These are phyloP conservation scores for Chelonia mydas DNA, from an alignment of 2,797 vertebrate species.

Conservation along the genomic window DNA sequence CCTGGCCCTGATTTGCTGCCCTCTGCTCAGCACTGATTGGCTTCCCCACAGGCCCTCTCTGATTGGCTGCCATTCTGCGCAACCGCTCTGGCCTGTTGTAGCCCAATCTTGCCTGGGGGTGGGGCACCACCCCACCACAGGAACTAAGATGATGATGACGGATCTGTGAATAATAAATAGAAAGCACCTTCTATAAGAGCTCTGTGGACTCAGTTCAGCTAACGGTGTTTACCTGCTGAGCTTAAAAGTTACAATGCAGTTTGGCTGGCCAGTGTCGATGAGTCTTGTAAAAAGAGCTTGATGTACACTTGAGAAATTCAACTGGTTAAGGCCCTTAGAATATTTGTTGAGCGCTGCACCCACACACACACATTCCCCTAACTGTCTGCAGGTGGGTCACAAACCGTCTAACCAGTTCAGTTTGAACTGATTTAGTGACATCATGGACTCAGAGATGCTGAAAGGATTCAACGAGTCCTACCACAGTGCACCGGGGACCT, in stretches of 20 bases:
- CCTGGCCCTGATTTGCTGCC: no score
- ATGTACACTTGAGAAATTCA: background rate
- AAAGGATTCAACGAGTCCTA: background rate
- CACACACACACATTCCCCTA: background rate
- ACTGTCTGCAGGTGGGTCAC: background rate
- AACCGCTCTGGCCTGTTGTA: no score
- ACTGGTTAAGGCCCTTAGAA: background rate
- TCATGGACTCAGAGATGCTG: background rate
- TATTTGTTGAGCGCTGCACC: background rate
- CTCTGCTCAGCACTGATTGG: no score
- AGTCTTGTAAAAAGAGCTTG: background rate
- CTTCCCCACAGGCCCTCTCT: no score
- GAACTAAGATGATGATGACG: background rate
- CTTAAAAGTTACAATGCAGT: background rate
- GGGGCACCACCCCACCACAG: no score
- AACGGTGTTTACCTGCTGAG: background rate
- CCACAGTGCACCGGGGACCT: background rate
- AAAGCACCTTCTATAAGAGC: background rate
- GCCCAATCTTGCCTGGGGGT: no score
- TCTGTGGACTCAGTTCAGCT: background rate
- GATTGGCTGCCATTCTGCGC: no score
- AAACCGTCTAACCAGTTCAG: conserved; percentile 5
- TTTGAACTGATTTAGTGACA: background rate
- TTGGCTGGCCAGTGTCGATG: background rate
- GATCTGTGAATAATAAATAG: background rate